Evolutionary conservation across 2,888 invertebrate genomes (phyloP).

Genomic region (Cryptocheilus praepositus): DNA sequence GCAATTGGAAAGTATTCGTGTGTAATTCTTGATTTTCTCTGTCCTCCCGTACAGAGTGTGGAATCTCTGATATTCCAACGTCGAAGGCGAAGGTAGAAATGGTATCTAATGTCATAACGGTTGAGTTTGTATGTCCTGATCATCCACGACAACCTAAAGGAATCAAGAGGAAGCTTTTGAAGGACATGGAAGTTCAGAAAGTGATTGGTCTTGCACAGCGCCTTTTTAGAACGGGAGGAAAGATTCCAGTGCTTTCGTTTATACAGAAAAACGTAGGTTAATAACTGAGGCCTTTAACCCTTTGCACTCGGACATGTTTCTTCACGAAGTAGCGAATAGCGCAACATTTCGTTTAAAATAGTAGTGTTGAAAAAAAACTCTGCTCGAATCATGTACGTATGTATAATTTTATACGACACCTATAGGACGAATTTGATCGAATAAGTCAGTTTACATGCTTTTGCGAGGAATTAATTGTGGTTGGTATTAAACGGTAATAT

Average conservation of each 20-base stretch:
- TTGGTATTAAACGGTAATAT: no score
- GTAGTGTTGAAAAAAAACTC: no score
- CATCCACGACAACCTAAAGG: conserved; percentile 75
- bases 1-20: not conserved
- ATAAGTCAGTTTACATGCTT: no score
- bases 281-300: not conserved
- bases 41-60: conserved; percentile 80
- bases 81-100: conserved; percentile 81
- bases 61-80: conserved; percentile 86
- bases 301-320: no score
- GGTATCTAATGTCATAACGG: conserved; percentile 76
- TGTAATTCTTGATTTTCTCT: conserved; percentile 36
- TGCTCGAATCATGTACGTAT: no score
- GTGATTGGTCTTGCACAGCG: conserved; percentile 87
- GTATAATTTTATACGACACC: no score
- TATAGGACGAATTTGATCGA: no score
- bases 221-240: conserved; percentile 79
- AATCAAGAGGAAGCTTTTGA: conserved; percentile 83
- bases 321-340: no score
- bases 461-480: no score
- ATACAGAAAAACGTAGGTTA: conserved; percentile 72
- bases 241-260: conserved; percentile 74
- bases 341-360: no score
- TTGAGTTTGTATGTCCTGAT: conserved; percentile 78
- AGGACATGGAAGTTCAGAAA: conserved; percentile 88